Percentiles rank a stretch among this genome's conserved stretches.
Evolutionary conservation across 92 coral and sea anemone species (phyloP).

Genomic region (Pocillopora grandis): DNA sequence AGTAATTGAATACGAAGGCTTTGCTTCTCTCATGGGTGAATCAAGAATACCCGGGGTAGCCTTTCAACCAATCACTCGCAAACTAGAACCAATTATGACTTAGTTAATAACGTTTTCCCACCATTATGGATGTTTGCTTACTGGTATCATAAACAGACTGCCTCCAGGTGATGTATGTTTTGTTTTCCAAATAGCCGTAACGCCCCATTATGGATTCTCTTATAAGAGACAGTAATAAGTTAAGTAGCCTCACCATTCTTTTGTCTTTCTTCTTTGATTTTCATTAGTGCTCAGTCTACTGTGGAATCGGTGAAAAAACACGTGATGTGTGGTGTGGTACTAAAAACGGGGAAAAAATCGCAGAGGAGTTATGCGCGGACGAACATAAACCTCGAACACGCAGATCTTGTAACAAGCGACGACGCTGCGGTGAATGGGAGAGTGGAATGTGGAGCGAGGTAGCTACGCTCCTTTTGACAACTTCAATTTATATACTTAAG

Average conservation of each 20-base stretch:
- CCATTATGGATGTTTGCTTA: too few relatives aligned
- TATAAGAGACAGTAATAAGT: too few relatives aligned
- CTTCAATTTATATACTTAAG: background rate
- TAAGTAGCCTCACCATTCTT: background rate
- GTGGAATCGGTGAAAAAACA: slow-evolving; percentile 66
- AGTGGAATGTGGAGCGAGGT: slow-evolving; percentile 87
- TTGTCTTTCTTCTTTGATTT: background rate
- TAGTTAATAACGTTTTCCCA: too few relatives aligned
- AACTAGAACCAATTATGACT: too few relatives aligned
- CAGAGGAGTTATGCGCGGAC: slow-evolving; percentile 56
- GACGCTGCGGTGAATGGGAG: slow-evolving; percentile 84
- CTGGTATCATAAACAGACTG: too few relatives aligned
- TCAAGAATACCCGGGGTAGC: too few relatives aligned
- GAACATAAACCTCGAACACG: slow-evolving; percentile 61
- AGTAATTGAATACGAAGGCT: too few relatives aligned
- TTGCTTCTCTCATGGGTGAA: too few relatives aligned
- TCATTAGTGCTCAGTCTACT: slow-evolving; percentile 74
- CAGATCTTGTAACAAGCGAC: slow-evolving; percentile 76
- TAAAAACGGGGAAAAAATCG: slow-evolving; percentile 51
- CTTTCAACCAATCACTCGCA: too few relatives aligned
- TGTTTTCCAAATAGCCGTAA: too few relatives aligned
- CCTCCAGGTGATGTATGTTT: too few relatives aligned
- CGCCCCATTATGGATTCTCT: too few relatives aligned
- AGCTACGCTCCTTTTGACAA: background rate
- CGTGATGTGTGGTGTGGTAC: slow-evolving; percentile 65